A percentile compares a stretch with the other conserved stretches of the same genome.
Conservation (phyloP, 2,113 vertebrate species). For the Salvator merianae region DNA sequence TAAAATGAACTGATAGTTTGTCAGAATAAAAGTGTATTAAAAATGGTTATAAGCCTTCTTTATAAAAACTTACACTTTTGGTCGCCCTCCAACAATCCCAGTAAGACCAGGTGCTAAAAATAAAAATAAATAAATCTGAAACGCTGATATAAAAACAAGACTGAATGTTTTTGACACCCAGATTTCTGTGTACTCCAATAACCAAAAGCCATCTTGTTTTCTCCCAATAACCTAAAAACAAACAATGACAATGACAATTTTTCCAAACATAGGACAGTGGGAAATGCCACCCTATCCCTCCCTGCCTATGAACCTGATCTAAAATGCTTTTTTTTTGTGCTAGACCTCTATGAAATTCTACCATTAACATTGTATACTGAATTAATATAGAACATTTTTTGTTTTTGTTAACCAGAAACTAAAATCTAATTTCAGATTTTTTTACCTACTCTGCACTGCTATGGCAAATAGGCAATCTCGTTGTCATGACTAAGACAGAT, state of each 20-base stretch:
- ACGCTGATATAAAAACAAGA: background rate
- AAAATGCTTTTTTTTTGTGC: background rate
- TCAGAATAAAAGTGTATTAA: background rate
- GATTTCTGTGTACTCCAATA: background rate
- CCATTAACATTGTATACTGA: background rate
- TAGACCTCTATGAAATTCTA: no score
- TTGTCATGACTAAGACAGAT: no score
- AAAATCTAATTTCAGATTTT: no score
- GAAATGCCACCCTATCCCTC: no score
- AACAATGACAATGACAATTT: background rate
- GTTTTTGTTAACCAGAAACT: no score
- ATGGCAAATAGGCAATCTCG: no score
- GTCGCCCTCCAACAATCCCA: conserved; percentile 79
- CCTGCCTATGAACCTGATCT: no score
- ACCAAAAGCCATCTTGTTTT: background rate
- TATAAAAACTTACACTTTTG: conserved; percentile 79
- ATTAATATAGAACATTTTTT: background rate
- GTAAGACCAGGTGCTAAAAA: conserved; percentile 82
- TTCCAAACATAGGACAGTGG: background rate
- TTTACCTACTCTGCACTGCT: no score
- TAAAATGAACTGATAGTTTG: background rate
- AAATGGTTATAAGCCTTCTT: background rate
- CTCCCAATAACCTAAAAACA: background rate
- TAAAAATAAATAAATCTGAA: background rate
- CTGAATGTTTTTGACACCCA: background rate